Base-by-base conservation (phyloP, 2,888 invertebrate species). In the Epinotia demarniana region DNA sequence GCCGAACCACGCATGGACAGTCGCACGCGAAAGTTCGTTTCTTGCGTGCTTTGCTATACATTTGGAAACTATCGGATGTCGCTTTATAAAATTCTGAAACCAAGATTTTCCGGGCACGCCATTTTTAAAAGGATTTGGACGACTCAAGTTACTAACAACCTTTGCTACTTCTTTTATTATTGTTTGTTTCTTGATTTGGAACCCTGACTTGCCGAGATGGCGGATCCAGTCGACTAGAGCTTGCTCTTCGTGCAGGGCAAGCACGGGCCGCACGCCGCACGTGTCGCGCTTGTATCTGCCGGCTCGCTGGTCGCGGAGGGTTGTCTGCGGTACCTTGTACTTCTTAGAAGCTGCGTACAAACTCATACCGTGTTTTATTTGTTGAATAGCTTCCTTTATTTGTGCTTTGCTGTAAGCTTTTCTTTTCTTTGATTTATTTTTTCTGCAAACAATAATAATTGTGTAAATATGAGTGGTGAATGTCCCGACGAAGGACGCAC, bases 81-180 rank as follows among this genome's bases (percentile, higher is more conserved):
- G 77, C 66, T 58, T 60, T 71, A 80, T 66, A 76, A 81, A 81
- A 33, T 75, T 67, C 43, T 27, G n/a, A 68, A 77, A 79, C 82
- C 81, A 81, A 63, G 78, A 70, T 75, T 77, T 79, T 49, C 81
- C 82, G 11, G 81, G 80, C 19, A 77, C 64, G 73, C 79, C 81
- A 77, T 80, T 73, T 81, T 81, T 81, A 77, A 81, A 83, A 53
- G 78, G 77, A 75, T 81, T 80, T 55, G 77, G 78, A 46, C 80
- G 79, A 33, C 77, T 57, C 63, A 81, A 75, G 60, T n/a, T 27
- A 64, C 46, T 46, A 64, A 46, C 57, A 81, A 74, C 67, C 80
- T 79, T 62, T 78, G 70, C 16, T 5, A 49, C 49, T 49, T 49
- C 49, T 16, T 49, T 13, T 16, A 16, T 4, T 49, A 49, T 49